These are phyloP conservation scores for Scaptomyza flava DNA, from an alignment of 2,888 invertebrate species.

Conservation along the genomic window DNA sequence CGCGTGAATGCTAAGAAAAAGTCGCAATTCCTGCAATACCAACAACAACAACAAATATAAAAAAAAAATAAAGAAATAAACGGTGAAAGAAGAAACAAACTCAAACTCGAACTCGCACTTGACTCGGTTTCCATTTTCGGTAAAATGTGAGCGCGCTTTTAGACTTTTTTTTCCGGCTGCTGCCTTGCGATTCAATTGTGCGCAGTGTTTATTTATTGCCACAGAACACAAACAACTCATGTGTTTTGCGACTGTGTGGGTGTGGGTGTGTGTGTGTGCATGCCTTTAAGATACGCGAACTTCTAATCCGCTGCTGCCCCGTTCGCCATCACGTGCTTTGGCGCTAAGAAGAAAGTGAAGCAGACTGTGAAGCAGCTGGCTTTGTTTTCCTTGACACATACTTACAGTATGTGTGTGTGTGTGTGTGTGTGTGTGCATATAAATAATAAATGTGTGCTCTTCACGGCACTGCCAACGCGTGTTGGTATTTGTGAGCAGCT, in stretches of 20 bases:
- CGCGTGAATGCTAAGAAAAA: constrained; percentile 61
- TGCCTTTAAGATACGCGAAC: constrained; percentile 68
- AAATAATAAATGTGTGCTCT: constrained; percentile 72
- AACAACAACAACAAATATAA: constrained; percentile 33
- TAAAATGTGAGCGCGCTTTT: constrained; percentile 69
- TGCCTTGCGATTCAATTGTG: constrained; percentile 46
- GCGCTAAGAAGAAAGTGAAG: constrained; percentile 55
- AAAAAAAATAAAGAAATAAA: constrained; percentile 13
- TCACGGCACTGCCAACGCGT: constrained; percentile 33
- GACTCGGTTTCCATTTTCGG: constrained; percentile 69
- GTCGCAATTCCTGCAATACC: constrained; percentile 38
- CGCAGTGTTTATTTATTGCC: constrained; percentile 69
- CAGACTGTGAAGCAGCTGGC: constrained; percentile 55
- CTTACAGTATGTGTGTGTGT: constrained; percentile 25
- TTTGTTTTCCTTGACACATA: constrained; percentile 61
- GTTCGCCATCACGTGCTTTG: constrained; percentile 52
- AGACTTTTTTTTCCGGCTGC: constrained; percentile 53
- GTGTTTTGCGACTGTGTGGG: constrained; percentile 20
- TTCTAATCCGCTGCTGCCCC: constrained; percentile 24
- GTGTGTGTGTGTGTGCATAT: constrained; percentile 46
- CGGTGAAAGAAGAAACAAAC: constrained; percentile 13
- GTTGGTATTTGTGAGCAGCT: constrained; percentile 33
- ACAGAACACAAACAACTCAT: constrained; percentile 33
- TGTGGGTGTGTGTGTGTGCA: constrained; percentile 31
- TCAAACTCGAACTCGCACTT: constrained; percentile 61